Percentiles rank a stretch among this genome's conserved stretches.
Evolutionary conservation across 2,888 invertebrate genomes (phyloP).

Genomic region (Leptinotarsa rubiginosa): DNA sequence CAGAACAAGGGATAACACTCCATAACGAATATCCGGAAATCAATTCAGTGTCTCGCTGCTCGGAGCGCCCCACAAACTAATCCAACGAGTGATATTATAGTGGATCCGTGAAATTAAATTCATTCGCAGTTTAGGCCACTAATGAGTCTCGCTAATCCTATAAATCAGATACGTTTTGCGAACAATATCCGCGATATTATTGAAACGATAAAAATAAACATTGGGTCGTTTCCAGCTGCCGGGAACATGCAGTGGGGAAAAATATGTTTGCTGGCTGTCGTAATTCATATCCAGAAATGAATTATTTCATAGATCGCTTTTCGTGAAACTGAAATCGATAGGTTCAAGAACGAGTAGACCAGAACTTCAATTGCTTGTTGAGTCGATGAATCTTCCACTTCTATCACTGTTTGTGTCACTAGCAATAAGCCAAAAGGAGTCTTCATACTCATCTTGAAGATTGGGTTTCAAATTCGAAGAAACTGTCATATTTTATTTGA

Average conservation of each 20-base stretch:
- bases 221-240: not conserved
- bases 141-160: constrained; percentile 22
- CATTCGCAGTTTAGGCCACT: not conserved
- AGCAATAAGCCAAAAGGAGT: no score
- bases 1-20: constrained; percentile 5
- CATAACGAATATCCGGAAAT: not conserved
- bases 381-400: no score
- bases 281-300: not conserved
- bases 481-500: no score
- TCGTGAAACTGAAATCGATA: not conserved
- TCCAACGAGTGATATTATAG: constrained; percentile 11
- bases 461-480: no score
- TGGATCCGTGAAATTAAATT: not conserved
- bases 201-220: constrained; percentile 18
- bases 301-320: not conserved
- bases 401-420: no score
- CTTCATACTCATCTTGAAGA: no score
- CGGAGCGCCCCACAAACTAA: not conserved
- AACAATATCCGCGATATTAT: constrained; percentile 12
- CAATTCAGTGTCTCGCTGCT: not conserved
- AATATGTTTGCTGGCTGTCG: not conserved
- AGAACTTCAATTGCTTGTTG: no score
- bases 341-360: no score
- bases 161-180: constrained; percentile 16
- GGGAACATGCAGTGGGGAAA: not conserved